Evolutionary conservation across 2,113 vertebrate genomes (phyloP), one percentile per base, ranked within the genome.

Genomic region (Eudyptes chrysolophus): DNA sequence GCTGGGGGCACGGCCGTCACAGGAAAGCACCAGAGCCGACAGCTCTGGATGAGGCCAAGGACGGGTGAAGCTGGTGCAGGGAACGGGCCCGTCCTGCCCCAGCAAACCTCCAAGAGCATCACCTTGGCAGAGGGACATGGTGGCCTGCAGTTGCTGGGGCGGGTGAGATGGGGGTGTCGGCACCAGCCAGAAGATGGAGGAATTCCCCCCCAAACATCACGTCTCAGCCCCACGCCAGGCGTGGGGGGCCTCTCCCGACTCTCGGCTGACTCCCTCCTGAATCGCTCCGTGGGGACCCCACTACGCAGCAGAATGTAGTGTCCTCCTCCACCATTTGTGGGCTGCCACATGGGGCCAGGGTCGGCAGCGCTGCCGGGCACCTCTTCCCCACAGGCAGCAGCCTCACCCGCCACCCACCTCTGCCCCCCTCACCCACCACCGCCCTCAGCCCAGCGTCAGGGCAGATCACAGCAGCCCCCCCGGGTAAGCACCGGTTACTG

Each of bases 401-500:
- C 19, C 5, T 52, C 48, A 8, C 11, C 24, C 32, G 6, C 32
- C 66, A 6, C 32, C 22, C 48, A 48, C 48, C 21, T 20, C 46
- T 9, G 18, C 22, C 65, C 30, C 19, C 24, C 4, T n/a, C 66
- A 16, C 15, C 22, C 44, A 7, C 44, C 66, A 4, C 21, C 10
- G 4, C 44, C 44, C 44, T 17, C 44, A 42, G 27, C 52, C 52
- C 48, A 14, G n/a, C 51, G 1, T 7, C 8, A 3, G 55, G 55
- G 44, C 55, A 48, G 74, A 46, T 9, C 6, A 4, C 26, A 87
- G 92, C 84, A 52, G 92, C 61, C n/a, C 52, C 83, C 2, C 17
- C 10, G 17, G 94, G 95, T 92, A 93, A 97, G 96, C 86, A 87
- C 32, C 21, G 18, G 68, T 94, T 97, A 93, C 93, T 89, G 89